These are phyloP conservation scores for Drosophila eohydei DNA, from an alignment of 2,888 invertebrate species.

Conservation along the genomic window DNA sequence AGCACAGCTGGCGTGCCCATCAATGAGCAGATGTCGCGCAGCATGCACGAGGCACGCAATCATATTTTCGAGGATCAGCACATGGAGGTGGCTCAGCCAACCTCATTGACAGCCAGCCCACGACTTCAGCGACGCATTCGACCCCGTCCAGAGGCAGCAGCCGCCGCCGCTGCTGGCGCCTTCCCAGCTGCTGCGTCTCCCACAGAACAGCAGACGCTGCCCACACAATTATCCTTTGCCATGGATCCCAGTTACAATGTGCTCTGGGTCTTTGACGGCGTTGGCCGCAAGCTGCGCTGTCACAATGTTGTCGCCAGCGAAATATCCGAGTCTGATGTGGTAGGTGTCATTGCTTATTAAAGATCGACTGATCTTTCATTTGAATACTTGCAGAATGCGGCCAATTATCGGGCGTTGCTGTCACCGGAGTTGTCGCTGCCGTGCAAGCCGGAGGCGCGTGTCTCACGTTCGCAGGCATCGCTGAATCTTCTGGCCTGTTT, in stretches of 20 bases:
- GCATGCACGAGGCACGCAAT: constrained; percentile 85
- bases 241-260: constrained; percentile 97
- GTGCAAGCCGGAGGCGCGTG: constrained; percentile 88
- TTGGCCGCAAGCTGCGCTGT: constrained; percentile 87
- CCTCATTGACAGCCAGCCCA: constrained; percentile 38
- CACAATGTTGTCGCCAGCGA: constrained; percentile 94
- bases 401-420: constrained; percentile 87
- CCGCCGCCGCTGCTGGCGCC: constrained; percentile 29
- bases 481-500: constrained; percentile 95
- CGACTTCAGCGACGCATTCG: constrained; percentile 49
- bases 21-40: constrained; percentile 85
- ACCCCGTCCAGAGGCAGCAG: constrained; percentile 53
- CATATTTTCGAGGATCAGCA: constrained; percentile 83
- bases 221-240: constrained; percentile 84
- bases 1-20: constrained; percentile 74
- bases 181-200: constrained; percentile 3
- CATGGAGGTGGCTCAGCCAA: constrained; percentile 30
- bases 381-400: constrained; percentile 73
- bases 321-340: constrained; percentile 82
- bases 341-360: constrained; percentile 43
- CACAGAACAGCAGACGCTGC: constrained; percentile 34
- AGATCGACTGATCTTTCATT: background rate
- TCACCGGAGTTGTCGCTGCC: constrained; percentile 94
- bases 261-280: constrained; percentile 94
- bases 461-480: constrained; percentile 95